phyloP scores from a whole-genome alignment of 2,888 invertebrate species.

The Noctua janthe region DNA sequence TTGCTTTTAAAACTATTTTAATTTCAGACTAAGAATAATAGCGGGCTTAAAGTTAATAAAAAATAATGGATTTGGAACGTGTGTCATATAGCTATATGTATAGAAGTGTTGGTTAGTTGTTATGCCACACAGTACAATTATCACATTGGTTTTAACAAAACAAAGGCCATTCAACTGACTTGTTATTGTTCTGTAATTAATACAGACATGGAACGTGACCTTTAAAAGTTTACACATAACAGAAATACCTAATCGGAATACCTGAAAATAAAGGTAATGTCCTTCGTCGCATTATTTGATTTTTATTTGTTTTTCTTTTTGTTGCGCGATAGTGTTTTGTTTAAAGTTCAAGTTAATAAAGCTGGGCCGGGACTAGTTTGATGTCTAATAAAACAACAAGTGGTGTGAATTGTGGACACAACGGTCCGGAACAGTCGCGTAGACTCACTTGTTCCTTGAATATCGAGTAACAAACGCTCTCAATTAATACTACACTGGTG shows the following conservation, averaged over 20 bases:
- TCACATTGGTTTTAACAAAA: conserved; percentile 53
- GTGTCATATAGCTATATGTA: neutral
- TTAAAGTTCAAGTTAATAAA: conserved; percentile 21
- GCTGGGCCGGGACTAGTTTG: conserved; percentile 29
- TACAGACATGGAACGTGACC: conserved; percentile 19
- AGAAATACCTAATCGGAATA: conserved; percentile 2
- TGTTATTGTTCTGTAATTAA: conserved; percentile 48
- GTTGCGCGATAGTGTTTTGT: conserved; percentile 6
- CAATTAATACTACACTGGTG: conserved; percentile 69
- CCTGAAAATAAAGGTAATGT: neutral
- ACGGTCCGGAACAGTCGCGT: conserved; percentile 60
- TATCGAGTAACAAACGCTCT: conserved; percentile 72
- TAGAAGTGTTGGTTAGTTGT: conserved; percentile 5
- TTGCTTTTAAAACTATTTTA: conserved; percentile 58
- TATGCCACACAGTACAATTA: conserved; percentile 20
- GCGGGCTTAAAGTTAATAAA: conserved; percentile 4
- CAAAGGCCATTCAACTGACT: conserved; percentile 56
- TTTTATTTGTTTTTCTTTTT: conserved; percentile 6
- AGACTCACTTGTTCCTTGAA: conserved; percentile 66
- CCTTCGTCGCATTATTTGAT: neutral
- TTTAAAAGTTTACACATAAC: neutral
- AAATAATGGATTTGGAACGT: conserved; percentile 14
- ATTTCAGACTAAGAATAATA: conserved; percentile 26
- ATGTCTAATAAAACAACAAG: conserved; percentile 69
- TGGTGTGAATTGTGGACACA: conserved; percentile 53